phyloP scores from a whole-genome alignment of 2,888 invertebrate species.

The Polydrusus cervinus region DNA sequence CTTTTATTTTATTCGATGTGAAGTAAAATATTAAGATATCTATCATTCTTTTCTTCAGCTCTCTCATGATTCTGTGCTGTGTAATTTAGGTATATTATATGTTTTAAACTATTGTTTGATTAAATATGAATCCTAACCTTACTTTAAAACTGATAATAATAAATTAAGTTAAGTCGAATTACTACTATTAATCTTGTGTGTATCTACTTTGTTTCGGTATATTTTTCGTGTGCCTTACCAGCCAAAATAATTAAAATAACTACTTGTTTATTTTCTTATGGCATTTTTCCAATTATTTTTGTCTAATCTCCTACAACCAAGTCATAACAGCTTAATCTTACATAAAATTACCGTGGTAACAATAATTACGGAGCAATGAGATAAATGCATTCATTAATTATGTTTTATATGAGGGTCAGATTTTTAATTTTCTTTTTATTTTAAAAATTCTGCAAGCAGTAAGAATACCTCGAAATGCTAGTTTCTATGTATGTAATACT shows the following conservation, averaged over 20 bases:
- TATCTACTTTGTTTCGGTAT: neutral
- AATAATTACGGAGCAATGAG: conserved; percentile 7
- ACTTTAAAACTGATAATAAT: neutral
- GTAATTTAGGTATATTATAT: too few relatives aligned
- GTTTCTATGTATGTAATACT: too few relatives aligned
- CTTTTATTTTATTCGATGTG: too few relatives aligned
- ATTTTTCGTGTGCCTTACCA: neutral
- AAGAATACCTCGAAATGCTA: too few relatives aligned
- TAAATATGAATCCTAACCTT: neutral
- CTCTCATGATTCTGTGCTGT: too few relatives aligned
- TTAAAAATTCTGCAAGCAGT: too few relatives aligned
- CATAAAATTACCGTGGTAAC: conserved; percentile 15
- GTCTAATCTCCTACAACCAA: conserved; percentile 12
- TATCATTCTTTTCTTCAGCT: too few relatives aligned
- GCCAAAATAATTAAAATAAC: conserved; percentile 29
- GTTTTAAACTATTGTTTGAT: too few relatives aligned
- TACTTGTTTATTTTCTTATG: conserved; percentile 41
- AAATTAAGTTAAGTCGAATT: neutral
- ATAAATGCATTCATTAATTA: neutral
- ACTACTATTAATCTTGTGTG: neutral
- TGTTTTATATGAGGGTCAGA: neutral
- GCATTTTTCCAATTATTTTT: conserved; percentile 41
- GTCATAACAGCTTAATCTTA: conserved; percentile 17
- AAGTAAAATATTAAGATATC: too few relatives aligned
- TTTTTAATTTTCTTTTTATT: too few relatives aligned